Percentiles rank a stretch among this genome's conserved stretches.
Evolutionary conservation across 2,888 invertebrate species (phyloP).

Genomic region (Oxytorus armatus): DNA sequence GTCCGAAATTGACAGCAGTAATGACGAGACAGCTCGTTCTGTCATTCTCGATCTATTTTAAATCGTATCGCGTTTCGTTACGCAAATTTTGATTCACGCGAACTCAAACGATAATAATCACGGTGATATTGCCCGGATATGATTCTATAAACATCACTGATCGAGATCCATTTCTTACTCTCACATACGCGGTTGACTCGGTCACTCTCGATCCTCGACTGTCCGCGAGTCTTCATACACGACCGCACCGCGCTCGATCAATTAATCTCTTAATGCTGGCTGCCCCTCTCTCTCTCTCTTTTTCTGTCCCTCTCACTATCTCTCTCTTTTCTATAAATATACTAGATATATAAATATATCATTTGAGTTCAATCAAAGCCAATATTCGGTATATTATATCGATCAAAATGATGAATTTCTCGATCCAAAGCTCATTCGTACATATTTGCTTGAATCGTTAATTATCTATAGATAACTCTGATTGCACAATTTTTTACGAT

Average conservation of each 20-base stretch:
- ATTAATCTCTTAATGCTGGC: slow-evolving; percentile 39
- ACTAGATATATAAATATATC: background rate
- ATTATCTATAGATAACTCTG: background rate
- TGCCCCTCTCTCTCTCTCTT: too few species aligned
- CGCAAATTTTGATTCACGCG: background rate
- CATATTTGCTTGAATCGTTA: background rate
- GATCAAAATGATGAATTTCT: slow-evolving; percentile 8
- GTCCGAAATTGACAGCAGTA: slow-evolving; percentile 12
- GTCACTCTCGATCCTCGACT: slow-evolving; percentile 57
- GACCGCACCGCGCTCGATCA: slow-evolving; percentile 46
- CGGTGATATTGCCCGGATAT: slow-evolving; percentile 17
- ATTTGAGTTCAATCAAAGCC: slow-evolving; percentile 3
- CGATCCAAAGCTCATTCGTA: slow-evolving; percentile 16
- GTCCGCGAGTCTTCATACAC: slow-evolving; percentile 35
- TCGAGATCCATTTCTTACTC: slow-evolving; percentile 31
- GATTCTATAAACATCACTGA: background rate
- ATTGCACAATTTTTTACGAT: background rate
- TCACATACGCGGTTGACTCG: slow-evolving; percentile 50
- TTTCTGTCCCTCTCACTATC: slow-evolving; percentile 4
- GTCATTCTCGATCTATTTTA: slow-evolving; percentile 22
- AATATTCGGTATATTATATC: background rate
- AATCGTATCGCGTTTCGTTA: slow-evolving; percentile 15
- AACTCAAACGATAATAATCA: background rate
- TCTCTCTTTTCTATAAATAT: background rate
- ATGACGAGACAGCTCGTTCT: slow-evolving; percentile 6